Base-by-base conservation (phyloP, 2,888 invertebrate species). In the Labia minor region DNA sequence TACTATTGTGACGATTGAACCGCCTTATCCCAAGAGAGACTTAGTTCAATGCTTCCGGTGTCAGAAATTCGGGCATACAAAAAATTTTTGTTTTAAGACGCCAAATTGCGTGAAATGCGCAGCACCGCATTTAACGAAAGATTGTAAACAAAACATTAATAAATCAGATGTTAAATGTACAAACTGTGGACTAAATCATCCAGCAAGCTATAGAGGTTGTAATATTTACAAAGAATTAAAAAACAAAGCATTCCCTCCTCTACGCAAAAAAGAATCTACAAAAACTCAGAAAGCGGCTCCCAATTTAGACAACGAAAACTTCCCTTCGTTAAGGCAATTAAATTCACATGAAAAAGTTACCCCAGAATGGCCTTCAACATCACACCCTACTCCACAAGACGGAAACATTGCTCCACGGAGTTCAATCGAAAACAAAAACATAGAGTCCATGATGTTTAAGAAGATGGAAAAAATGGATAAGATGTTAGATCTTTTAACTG, bases 41-140 rank as follows among this genome's bases (percentile, higher is more conserved):
- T 70, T 72, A 14, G 69, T 68, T 1, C 72, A 71, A 65, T 72
- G 72, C 26, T 68, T 66, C n/a, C 68, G 70, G 62, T 72, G 72
- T 19, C 72, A 72, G 66, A 21, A 65, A 18, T 70, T 69, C 62
- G 71, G 71, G 6, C 71, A 71, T 65, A 71, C 71, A 14, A 69
- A 70, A 69, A 68, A 67, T 11, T 71, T 71, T 37, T 72, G 71
- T 61, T 61, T 19, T 6, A 68, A 62, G 63, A 65, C 65, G 21
- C 67, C 67, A 33, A 33, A 33, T 8, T 33, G 33, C 11, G 6
- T 33, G 33, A 11, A 8, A 6, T 33, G 33, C 11, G 33, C 33
- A 33, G 33, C 33, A 6, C 11, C 33, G 11, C 33, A 33, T 33
- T 6, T 8, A 6, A 8, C 33, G 11, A 33, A 33, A 33, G 11